Base-by-base conservation (phyloP, 2,888 invertebrate species). In the Stenotaenia linearis region DNA sequence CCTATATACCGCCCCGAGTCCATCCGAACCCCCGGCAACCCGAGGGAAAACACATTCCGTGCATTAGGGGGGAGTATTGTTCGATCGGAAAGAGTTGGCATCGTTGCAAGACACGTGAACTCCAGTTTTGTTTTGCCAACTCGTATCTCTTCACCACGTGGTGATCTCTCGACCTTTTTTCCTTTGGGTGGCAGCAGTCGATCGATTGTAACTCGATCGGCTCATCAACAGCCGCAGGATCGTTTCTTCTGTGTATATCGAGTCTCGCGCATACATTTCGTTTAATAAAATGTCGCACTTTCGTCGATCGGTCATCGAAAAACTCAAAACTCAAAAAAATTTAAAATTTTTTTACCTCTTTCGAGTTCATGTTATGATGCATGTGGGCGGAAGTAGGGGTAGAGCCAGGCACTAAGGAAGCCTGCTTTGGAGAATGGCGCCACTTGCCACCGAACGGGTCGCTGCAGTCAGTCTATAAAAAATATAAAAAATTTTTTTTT, bases 291-390 rank as follows among this genome's bases (percentile, higher is more conserved):
- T 69, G 69, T 69, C 69, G 25, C 69, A 69, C 69, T 28, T 50
- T 50, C 25, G 21, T 0, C 50, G 18, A 50, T 69, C 28, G 69
- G 69, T 69, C 25, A 25, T 23, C 25, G 15, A n/a, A n/a, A n/a
- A n/a, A n/a, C n/a, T n/a, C n/a, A n/a, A n/a, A n/a, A n/a, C n/a
- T n/a, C n/a, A n/a, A n/a, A n/a, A n/a, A n/a, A n/a, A n/a, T n/a
- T n/a, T n/a, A n/a, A n/a, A n/a, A n/a, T 74, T 74, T 74, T 15
- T 74, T 74, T 61, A 83, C 83, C 83, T 83, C 83, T 81, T 83
- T 83, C 79, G 83, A 83, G 80, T 82, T 83, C 83, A 83, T 83
- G 79, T 81, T 83, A 78, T 83, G 82, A 81, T 83, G 82, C 81
- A 83, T 83, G 79, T 81, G 82, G 79, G 82, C 82, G 79, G 81